Conservation (phyloP, 2,888 invertebrate species). For the Tetranychus truncatus region DNA sequence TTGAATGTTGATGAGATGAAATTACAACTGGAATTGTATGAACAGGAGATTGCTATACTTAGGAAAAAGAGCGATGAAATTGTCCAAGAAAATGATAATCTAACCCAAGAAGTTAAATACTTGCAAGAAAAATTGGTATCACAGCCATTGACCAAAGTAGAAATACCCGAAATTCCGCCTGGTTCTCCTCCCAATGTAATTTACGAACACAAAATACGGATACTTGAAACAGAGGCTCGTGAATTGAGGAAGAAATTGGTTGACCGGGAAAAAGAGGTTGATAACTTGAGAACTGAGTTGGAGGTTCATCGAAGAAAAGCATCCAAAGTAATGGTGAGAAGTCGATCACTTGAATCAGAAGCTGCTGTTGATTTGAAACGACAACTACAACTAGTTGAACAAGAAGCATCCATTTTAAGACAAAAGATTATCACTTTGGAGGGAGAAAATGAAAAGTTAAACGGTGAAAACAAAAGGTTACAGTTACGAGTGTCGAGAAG, state of each 20-base stretch:
- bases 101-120: slow-evolving; percentile 51
- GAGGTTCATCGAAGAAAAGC: slow-evolving; percentile 35
- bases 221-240: slow-evolving; percentile 46
- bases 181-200: slow-evolving; percentile 35
- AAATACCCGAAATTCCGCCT: slow-evolving; percentile 21
- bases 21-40: slow-evolving; percentile 65
- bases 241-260: slow-evolving; percentile 54
- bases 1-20: slow-evolving; percentile 51
- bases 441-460: slow-evolving; percentile 53
- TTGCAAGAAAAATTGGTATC: slow-evolving; percentile 49
- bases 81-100: slow-evolving; percentile 53
- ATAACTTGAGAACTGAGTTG: slow-evolving; percentile 53
- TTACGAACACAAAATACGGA: slow-evolving; percentile 45
- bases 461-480: slow-evolving; percentile 51
- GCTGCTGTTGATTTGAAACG: slow-evolving; percentile 45
- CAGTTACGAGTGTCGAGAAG: slow-evolving; percentile 36
- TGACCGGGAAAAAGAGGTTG: slow-evolving; percentile 56
- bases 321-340: slow-evolving; percentile 30
- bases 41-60: slow-evolving; percentile 62
- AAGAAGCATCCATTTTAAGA: slow-evolving; percentile 50
- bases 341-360: slow-evolving; percentile 33
- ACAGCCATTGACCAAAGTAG: slow-evolving; percentile 25
- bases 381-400: slow-evolving; percentile 56
- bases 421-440: slow-evolving; percentile 43
- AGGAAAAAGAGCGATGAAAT: slow-evolving; percentile 64